Evolutionary conservation across 2,888 invertebrate species (phyloP), one percentile per base, ranked within the genome.

Genomic region (Mesochorus sp.): DNA sequence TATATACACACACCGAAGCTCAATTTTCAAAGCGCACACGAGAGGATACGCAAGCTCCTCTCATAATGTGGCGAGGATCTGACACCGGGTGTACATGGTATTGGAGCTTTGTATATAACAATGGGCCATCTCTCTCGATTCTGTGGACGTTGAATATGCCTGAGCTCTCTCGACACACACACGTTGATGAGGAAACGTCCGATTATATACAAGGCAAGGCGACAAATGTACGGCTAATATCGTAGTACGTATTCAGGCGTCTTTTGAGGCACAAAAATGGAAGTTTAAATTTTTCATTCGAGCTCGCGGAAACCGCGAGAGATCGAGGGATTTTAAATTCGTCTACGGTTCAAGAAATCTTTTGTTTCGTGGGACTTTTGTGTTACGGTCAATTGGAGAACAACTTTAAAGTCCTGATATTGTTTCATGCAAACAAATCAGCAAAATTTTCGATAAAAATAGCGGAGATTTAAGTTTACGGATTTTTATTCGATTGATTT

Each of bases 151-250:
- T 26, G 14, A 14, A 21, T 37, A 37, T 37, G 21, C 21, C 14
- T 10, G 24, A 28, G 44, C 51, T 61, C 39, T 49, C 39, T 31
- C 34, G 39, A 37, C n/a, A n/a, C n/a, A n/a, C n/a, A n/a, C 37
- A 73, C 57, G 64, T 51, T 89, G 88, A 90, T 90, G 90, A 90
- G 90, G 90, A 90, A 90, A 89, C 87, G 88, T 86, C 87, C 85
- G 88, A 90, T 90, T 90, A 89, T 86, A 88, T 87, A 84, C 80
- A 57, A 47, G 49, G 26, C 12, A 68, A 57, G 51, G 53, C 44
- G 53, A 47, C 6, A 17, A 21, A 73, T 59, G 42, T 44, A 44
- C 59, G 28, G 31, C 24, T 42, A n/a, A 26, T 59, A 47, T 19
- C 55, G 14, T 39, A 28, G 21, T 5, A 44, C 12, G 8, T 55